Conservation (phyloP, 2,888 invertebrate genomes). For the Zaprionus obscuricornis region DNA sequence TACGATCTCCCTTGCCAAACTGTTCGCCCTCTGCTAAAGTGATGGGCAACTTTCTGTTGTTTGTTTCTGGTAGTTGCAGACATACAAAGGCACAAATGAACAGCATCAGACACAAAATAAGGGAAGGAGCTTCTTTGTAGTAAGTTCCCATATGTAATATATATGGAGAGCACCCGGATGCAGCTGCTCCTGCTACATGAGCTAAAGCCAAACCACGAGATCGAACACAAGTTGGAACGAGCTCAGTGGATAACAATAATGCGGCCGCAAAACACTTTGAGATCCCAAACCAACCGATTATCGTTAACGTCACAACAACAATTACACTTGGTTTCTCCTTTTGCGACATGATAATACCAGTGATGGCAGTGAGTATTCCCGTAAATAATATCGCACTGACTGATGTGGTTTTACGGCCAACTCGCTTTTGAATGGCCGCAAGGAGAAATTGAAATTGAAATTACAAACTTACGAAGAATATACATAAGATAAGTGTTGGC, state of each 20-base stretch:
- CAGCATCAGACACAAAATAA: constrained; percentile 84
- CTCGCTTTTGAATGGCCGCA: constrained; percentile 67
- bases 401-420: constrained; percentile 84
- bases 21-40: constrained; percentile 84
- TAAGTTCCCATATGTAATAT: constrained; percentile 83
- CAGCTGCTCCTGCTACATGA: constrained; percentile 85
- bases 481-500: constrained; percentile 85
- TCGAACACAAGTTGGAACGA: constrained; percentile 86
- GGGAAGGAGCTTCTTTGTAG: constrained; percentile 84
- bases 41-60: constrained; percentile 68
- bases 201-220: constrained; percentile 86
- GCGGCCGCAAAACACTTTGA: constrained; percentile 86
- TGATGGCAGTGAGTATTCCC: constrained; percentile 84
- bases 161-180: constrained; percentile 85
- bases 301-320: constrained; percentile 82
- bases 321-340: constrained; percentile 65
- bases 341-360: constrained; percentile 82
- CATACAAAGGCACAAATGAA: constrained; percentile 84
- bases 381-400: constrained; percentile 84
- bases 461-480: constrained; percentile 83
- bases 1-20: constrained; percentile 85
- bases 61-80: constrained; percentile 85
- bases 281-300: constrained; percentile 85
- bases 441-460: constrained; percentile 35
- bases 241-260: constrained; percentile 86